Conservation (phyloP, 2,113 vertebrate genomes). For the Boleophthalmus pectinirostris region DNA sequence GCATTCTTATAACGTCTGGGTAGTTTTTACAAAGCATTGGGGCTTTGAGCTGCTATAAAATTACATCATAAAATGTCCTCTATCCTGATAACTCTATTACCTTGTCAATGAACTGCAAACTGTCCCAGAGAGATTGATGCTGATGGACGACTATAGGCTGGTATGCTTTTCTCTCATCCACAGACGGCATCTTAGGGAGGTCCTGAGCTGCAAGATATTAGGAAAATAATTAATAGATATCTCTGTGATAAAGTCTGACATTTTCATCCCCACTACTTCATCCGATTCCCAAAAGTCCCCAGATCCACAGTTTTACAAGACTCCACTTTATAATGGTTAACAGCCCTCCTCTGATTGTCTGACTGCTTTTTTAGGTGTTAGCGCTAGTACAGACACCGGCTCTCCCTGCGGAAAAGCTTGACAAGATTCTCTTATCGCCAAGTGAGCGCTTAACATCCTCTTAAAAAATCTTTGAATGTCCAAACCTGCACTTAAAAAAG, state of each 20-base stretch:
- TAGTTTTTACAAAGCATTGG: neutral
- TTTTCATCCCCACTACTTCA: neutral
- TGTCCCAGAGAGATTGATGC: constrained; percentile 88
- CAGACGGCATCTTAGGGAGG: constrained; percentile 60
- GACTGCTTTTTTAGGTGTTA: constrained; percentile 48
- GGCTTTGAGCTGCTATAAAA: neutral
- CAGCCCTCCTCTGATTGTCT: constrained; percentile 1
- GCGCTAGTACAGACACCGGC: constrained; percentile 39
- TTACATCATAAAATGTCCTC: neutral
- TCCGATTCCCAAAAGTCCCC: neutral
- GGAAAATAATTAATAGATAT: neutral
- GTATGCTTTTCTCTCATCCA: constrained; percentile 48
- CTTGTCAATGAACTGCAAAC: constrained; percentile 73
- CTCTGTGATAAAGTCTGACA: neutral
- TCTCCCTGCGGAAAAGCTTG: constrained; percentile 32
- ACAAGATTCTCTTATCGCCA: constrained; percentile 36
- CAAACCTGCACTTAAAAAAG: constrained; percentile 20
- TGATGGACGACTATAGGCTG: constrained; percentile 68
- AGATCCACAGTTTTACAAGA: constrained; percentile 22
- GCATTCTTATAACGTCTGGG: neutral
- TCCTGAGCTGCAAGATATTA: constrained; percentile 51
- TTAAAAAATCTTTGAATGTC: constrained; percentile 23
- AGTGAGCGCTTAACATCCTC: constrained; percentile 35
- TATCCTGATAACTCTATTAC: constrained; percentile 58
- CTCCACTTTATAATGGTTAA: constrained; percentile 36